These are phyloP conservation scores for Candoia aspera DNA, from an alignment of 2,113 vertebrate genomes.

Conservation along the genomic window DNA sequence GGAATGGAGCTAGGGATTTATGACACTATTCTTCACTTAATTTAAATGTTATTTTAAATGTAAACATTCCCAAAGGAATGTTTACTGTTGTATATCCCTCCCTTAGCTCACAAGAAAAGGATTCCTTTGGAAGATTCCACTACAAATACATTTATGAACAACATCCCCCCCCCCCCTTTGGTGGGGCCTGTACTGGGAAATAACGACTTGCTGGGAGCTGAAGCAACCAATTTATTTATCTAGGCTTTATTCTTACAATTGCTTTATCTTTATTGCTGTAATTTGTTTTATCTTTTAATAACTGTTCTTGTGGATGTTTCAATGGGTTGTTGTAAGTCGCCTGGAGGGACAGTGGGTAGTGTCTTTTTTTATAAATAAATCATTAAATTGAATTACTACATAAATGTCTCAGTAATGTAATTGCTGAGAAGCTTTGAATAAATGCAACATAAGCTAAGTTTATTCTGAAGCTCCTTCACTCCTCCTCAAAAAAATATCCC, in stretches of 20 bases:
- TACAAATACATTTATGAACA: background rate
- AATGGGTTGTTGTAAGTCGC: background rate
- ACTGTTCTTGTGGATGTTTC: background rate
- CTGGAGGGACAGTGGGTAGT: background rate
- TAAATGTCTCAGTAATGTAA: background rate
- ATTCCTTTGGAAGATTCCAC: background rate
- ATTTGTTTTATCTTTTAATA: background rate
- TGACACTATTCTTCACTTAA: background rate
- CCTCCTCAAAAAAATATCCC: too few relatives aligned
- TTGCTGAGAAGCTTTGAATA: background rate
- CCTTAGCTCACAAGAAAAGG: background rate
- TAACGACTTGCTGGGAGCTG: background rate
- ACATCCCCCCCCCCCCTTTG: background rate
- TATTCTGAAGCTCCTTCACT: background rate
- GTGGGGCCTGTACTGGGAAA: background rate
- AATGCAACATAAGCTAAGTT: background rate
- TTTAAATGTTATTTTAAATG: background rate
- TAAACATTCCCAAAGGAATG: background rate
- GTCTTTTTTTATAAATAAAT: background rate
- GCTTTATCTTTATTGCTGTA: background rate
- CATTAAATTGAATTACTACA: slow-evolving; percentile 10
- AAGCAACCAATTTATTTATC: background rate
- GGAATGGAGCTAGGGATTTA: background rate
- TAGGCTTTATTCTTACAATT: background rate
- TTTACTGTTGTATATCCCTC: background rate